Conservation (phyloP, 2,113 vertebrate genomes). For the Macquaria ambigua region DNA sequence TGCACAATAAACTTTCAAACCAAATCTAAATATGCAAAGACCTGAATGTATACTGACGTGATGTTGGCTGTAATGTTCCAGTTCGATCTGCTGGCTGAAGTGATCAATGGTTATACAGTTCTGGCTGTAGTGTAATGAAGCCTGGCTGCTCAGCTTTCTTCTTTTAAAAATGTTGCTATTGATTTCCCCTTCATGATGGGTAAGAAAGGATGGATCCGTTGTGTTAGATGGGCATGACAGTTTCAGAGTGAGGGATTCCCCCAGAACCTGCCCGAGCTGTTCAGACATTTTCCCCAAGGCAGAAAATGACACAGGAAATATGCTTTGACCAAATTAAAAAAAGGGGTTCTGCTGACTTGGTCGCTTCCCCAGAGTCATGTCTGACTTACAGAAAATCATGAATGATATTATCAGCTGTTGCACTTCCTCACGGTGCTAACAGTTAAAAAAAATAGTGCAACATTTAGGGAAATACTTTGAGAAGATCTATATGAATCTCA, state of each 20-base stretch:
- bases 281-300: neutral
- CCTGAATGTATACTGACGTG: too few species aligned
- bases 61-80: too few species aligned
- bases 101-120: neutral
- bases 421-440: neutral
- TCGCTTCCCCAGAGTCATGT: neutral
- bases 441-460: neutral
- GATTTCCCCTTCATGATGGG: neutral
- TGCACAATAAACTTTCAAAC: too few species aligned
- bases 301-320: neutral
- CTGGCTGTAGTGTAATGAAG: neutral
- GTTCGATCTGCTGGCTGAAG: neutral
- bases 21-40: too few species aligned
- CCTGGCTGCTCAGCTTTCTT: slow-evolving; percentile 1
- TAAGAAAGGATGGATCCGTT: neutral
- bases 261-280: neutral
- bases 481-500: neutral
- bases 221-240: neutral
- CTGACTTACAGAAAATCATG: neutral
- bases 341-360: neutral
- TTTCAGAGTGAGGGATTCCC: neutral
- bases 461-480: neutral
- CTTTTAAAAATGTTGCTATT: neutral
- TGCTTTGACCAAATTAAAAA: neutral
- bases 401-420: neutral